A percentile compares a stretch with the other conserved stretches of the same genome.
Conservation (phyloP, 2,113 vertebrate species). For the Platysteira castanea region DNA sequence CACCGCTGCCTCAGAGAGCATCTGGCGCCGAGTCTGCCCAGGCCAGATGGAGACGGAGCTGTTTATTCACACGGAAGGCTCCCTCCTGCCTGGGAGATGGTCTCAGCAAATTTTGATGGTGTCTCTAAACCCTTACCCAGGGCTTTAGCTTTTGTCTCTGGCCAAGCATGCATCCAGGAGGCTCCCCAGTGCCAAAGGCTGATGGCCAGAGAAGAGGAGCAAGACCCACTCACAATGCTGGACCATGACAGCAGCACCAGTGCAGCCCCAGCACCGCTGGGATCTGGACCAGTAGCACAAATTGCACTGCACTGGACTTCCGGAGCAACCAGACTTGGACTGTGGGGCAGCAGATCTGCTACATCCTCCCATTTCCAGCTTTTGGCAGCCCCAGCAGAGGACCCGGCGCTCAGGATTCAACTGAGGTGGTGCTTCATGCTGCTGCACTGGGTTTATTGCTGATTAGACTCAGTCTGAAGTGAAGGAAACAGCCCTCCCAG, state of each 20-base stretch:
- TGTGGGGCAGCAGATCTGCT: background rate
- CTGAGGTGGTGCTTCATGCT: background rate
- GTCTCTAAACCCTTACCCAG: background rate
- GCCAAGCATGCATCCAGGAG: background rate
- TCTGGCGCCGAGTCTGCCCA: background rate
- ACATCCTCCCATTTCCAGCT: background rate
- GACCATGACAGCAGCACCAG: fast-evolving
- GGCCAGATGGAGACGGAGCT: slow-evolving; percentile 8
- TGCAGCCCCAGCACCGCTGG: background rate
- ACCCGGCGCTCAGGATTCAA: fast-evolving
- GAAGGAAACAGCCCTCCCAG: background rate
- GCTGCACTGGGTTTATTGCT: background rate
- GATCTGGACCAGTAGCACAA: background rate
- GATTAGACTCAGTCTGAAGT: background rate
- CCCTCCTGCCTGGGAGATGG: background rate
- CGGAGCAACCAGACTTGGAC: background rate
- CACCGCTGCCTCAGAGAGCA: background rate
- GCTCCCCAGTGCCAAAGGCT: background rate
- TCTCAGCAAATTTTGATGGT: background rate
- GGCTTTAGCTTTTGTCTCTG: background rate
- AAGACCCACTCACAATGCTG: fast-evolving
- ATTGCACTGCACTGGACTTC: fast-evolving
- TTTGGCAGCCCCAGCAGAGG: background rate
- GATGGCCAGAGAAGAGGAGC: background rate
- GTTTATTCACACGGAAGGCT: background rate